A percentile compares a stretch with the other conserved stretches of the same genome.
Evolutionary conservation across 2,888 invertebrate genomes (phyloP).

Genomic region (Agrotis puta): DNA sequence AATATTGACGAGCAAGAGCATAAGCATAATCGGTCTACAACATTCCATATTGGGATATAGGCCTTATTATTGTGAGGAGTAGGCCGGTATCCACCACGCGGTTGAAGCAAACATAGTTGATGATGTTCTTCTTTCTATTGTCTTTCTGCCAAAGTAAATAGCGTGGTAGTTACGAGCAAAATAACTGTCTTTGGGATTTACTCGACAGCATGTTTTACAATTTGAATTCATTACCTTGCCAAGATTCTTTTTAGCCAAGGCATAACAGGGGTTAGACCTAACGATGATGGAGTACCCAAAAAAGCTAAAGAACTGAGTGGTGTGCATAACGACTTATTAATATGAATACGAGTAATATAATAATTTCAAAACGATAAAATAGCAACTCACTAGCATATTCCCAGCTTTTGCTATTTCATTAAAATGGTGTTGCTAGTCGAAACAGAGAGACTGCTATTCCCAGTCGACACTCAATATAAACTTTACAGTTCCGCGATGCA

Average conservation of each 20-base stretch:
- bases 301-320: no score
- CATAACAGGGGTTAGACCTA: no score
- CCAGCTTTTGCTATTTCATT: not conserved
- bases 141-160: not conserved
- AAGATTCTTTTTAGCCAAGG: no score
- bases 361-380: no score
- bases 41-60: not conserved
- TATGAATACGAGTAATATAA: no score
- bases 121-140: not conserved
- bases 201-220: not conserved
- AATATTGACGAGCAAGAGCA: conserved; percentile 2
- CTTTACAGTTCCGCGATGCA: conserved; percentile 23
- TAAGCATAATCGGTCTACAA: not conserved
- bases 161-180: not conserved
- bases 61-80: not conserved
- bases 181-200: not conserved
- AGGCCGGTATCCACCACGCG: not conserved
- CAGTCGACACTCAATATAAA: conserved; percentile 16
- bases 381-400: no score
- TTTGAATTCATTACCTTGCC: no score
- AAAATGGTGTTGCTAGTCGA: not conserved
- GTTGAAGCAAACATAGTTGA: not conserved
- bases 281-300: no score
- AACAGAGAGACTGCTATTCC: not conserved
- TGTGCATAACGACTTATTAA: no score